Evolutionary conservation across 2,797 vertebrate genomes (phyloP).

Genomic region (Dryobates pubescens): DNA sequence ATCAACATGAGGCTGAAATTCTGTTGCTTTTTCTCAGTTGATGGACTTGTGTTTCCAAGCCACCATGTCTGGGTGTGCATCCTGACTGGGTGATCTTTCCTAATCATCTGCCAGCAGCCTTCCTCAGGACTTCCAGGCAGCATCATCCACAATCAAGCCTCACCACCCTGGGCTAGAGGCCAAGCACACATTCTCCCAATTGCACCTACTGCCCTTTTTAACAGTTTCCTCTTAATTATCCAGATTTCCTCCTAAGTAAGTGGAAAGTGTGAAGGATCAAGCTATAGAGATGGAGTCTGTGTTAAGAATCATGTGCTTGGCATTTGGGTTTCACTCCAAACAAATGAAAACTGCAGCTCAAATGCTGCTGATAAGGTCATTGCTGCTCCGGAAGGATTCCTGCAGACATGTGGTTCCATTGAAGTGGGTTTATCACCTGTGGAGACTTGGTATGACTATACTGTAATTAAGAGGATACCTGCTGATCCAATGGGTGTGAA

Average conservation of each 20-base stretch:
- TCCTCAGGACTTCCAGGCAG: background rate
- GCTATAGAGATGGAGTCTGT: background rate
- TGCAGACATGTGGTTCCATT: background rate
- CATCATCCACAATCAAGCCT: background rate
- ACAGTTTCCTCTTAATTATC: background rate
- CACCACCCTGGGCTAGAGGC: background rate
- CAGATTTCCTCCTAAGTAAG: background rate
- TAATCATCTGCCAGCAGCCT: background rate
- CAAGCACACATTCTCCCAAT: background rate
- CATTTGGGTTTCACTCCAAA: background rate
- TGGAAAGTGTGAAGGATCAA: background rate
- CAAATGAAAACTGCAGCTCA: background rate
- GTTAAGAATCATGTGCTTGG: background rate
- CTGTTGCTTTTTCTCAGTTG: background rate
- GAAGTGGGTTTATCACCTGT: background rate
- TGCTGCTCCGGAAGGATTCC: background rate
- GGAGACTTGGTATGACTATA: background rate
- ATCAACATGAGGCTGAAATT: background rate
- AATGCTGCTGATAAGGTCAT: background rate
- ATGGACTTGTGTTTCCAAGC: background rate
- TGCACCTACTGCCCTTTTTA: background rate
- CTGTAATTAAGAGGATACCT: background rate
- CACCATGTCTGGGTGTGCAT: fast-evolving
- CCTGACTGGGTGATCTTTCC: background rate
- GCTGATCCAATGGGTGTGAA: fast-evolving